Evolutionary conservation across 2,888 invertebrate species (phyloP), one percentile per base, ranked within the genome.

Genomic region (Drosophila differens): DNA sequence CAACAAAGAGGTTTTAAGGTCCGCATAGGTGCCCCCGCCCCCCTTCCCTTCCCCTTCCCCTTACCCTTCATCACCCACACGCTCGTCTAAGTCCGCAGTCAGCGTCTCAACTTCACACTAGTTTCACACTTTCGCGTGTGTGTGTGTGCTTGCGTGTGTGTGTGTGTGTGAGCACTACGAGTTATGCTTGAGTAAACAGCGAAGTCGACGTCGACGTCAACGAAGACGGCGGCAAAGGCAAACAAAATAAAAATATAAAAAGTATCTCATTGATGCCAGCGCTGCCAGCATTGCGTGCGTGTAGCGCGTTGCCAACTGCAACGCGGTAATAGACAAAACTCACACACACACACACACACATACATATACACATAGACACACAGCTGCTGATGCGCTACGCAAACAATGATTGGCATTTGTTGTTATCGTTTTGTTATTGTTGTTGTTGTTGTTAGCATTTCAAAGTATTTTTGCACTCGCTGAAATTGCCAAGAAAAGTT

Each of bases 361-460:
- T 74, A 22, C 33, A 16, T 22, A 35, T 16, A 33, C 32, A 55
- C 69, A 25, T 25, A 47, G 70, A 55, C 68, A 85, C 70, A 74
- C 82, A 84, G 79, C 82, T 76, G 83, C 90, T 90, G 85, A 85
- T 90, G 89, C 76, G 86, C 89, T 90, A 81, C 87, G 85, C 86
- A 75, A 86, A 89, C 84, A 86, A 90, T 90, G 86, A 86, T 86
- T 90, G 85, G 85, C 85, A 85, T 90, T 90, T 78, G 84, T 76
- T 85, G 90, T 81, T 83, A 86, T 87, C 83, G 75, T 69, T 76
- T 55, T 60, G 82, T 54, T 62, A 35, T 55, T 71, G 73, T 51
- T 74, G 70, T 59, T 80, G 58, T 55, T 60, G 82, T 55, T 62
- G 62, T 37, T 44, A 67, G 47, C 73, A 77, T 77, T 68, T 65